Conservation (phyloP, 2,888 invertebrate species). For the Neria commutata region DNA sequence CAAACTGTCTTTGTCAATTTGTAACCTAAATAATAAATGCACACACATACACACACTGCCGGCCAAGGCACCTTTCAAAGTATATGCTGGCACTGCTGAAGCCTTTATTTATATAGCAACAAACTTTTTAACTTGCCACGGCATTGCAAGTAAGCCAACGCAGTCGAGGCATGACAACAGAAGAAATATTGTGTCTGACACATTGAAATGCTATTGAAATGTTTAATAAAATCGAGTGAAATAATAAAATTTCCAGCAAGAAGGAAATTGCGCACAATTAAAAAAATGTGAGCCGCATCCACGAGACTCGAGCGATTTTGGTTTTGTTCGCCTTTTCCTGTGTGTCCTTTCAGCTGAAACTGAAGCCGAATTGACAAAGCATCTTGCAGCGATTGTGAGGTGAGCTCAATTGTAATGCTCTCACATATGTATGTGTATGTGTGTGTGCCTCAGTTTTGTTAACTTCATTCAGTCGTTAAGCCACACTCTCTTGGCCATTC, state of each 20-base stretch:
- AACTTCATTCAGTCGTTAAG: slow-evolving; percentile 7
- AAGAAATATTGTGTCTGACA: neutral
- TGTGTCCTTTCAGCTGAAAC: neutral
- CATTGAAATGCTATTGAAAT: neutral
- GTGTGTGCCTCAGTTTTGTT: neutral
- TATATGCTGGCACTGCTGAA: no score
- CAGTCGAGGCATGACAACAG: neutral
- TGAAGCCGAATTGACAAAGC: no score
- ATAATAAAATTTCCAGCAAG: neutral
- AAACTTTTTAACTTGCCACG: slow-evolving; percentile 4
- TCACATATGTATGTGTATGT: neutral
- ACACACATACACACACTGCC: neutral
- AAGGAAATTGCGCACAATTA: slow-evolving; percentile 7
- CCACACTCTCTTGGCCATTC: slow-evolving; percentile 7
- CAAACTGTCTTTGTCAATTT: neutral
- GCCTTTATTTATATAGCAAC: slow-evolving; percentile 9
- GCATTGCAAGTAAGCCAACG: no score
- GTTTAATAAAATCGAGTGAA: neutral
- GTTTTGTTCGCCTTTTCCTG: neutral
- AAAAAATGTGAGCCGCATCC: neutral
- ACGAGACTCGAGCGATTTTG: neutral
- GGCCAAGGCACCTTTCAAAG: no score
- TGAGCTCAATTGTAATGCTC: neutral
- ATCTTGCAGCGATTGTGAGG: neutral
- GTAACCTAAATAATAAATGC: no score